Evolutionary conservation across 2,888 invertebrate species (phyloP).

Genomic region (Tetragnatha montana): DNA sequence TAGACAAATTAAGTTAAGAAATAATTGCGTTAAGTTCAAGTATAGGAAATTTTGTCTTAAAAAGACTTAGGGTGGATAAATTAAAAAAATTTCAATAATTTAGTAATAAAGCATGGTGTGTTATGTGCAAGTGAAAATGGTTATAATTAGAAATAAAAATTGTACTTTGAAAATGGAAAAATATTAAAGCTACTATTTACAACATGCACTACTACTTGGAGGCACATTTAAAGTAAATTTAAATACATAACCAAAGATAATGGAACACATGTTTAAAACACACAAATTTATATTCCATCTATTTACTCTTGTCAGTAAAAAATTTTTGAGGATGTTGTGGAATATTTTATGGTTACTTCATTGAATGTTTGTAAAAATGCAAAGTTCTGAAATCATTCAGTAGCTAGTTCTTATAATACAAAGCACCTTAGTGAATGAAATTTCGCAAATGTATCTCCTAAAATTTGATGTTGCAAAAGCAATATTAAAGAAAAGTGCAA

Average conservation of each 20-base stretch:
- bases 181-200: conserved; percentile 1
- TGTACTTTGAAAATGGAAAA: not conserved
- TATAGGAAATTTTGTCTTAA: too few relatives aligned
- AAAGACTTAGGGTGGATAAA: too few relatives aligned
- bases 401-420: conserved; percentile 39
- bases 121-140: too few relatives aligned
- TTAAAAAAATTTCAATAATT: too few relatives aligned
- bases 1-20: too few relatives aligned
- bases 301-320: conserved; percentile 15
- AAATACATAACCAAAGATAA: not conserved
- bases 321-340: conserved; percentile 6
- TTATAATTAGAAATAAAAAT: not conserved
- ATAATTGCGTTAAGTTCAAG: too few relatives aligned
- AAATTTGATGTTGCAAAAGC: conserved; percentile 15
- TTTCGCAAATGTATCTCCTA: not conserved
- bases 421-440: conserved; percentile 60
- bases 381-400: conserved; percentile 23
- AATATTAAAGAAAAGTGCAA: conserved; percentile 59
- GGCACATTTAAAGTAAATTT: not conserved
- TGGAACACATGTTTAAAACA: not conserved
- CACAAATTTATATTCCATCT: not conserved
- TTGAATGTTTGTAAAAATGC: conserved; percentile 21
- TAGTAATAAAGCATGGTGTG: too few relatives aligned
- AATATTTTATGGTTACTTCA: conserved; percentile 7
- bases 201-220: not conserved